phyloP scores from a whole-genome alignment of 2,888 invertebrate species.

The Drosophila quinaria region DNA sequence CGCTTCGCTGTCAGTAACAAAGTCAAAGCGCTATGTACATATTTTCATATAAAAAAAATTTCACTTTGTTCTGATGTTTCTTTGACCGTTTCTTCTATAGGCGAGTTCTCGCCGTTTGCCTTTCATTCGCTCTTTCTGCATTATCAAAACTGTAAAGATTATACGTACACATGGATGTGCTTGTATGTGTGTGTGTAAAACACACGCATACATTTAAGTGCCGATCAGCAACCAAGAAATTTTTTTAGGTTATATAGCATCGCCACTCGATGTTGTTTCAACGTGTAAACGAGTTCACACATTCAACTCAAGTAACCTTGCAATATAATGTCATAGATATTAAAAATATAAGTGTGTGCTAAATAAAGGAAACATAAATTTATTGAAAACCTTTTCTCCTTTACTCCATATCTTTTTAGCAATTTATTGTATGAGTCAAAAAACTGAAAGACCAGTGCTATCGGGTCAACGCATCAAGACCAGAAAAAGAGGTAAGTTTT shows the following conservation, averaged over 20 bases:
- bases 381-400: slow-evolving; percentile 28
- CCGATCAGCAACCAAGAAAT: slow-evolving; percentile 40
- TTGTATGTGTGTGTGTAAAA: slow-evolving; percentile 18
- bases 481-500: slow-evolving; percentile 97
- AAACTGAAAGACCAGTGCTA: slow-evolving; percentile 99
- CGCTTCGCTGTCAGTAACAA: slow-evolving; percentile 49
- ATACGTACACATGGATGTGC: slow-evolving; percentile 13
- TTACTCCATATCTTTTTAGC: slow-evolving; percentile 88
- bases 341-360: slow-evolving; percentile 9
- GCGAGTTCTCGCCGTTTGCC: slow-evolving; percentile 50
- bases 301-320: slow-evolving; percentile 27
- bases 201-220: slow-evolving; percentile 34
- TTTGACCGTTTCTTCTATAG: slow-evolving; percentile 44
- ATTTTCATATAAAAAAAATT: slow-evolving; percentile 53
- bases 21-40: slow-evolving; percentile 51
- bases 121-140: slow-evolving; percentile 57
- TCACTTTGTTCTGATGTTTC: slow-evolving; percentile 70
- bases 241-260: slow-evolving; percentile 58
- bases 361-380: slow-evolving; percentile 25
- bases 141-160: slow-evolving; percentile 75
- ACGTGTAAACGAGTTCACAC: slow-evolving; percentile 42
- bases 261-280: slow-evolving; percentile 42
- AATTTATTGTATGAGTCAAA: slow-evolving; percentile 99
- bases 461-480: slow-evolving; percentile 99
- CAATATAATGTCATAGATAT: slow-evolving; percentile 31